Base-by-base conservation (phyloP, 2,888 invertebrate species). In the Cosmia pyralina region DNA sequence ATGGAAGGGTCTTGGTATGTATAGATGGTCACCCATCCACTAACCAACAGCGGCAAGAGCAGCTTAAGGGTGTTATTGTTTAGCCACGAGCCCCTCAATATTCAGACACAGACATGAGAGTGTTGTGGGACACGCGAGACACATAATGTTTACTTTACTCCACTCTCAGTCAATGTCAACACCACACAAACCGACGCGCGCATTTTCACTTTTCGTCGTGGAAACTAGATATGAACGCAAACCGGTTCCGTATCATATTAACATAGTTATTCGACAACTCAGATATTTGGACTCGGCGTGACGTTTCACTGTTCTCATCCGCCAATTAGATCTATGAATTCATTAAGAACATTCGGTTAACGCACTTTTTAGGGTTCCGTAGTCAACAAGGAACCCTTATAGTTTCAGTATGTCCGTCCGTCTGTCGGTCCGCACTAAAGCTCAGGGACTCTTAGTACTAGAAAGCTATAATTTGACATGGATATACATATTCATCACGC, bases 141-240 rank as follows among this genome's bases (percentile, higher is more conserved):
- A 52, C 19, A 52, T n/a, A 34, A 28, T 60, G 57, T 81, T 70
- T 75, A 79, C 63, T 75, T 80, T 34, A 67, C 34, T 44, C 55
- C 58, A 72, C 73, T 46, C 73, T 50, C 46, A 63, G 59, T 66
- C 63, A 59, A 58, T 72, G 80, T 76, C 75, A 85, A 79, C 69
- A 72, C 64, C 79, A 52, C 87, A 87, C 87, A 82, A 82, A 75
- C 85, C 77, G 75, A 77, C 77, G 81, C 79, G 82, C 77, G 84
- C 81, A 92, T 93, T 94, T 94, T 94, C 94, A 94, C 94, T 94
- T 94, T 94, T 93, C 90, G 87, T 85, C 77, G 88, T 88, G 90
- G 91, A 91, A 92, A 90, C 88, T 89, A 88, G 76, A 88, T 86
- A 88, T 77, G 80, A 64, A 53, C 55, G 44, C 70, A 50, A 85